Conservation (phyloP, 2,113 vertebrate species). For the Coryphaenoides rupestris region DNA sequence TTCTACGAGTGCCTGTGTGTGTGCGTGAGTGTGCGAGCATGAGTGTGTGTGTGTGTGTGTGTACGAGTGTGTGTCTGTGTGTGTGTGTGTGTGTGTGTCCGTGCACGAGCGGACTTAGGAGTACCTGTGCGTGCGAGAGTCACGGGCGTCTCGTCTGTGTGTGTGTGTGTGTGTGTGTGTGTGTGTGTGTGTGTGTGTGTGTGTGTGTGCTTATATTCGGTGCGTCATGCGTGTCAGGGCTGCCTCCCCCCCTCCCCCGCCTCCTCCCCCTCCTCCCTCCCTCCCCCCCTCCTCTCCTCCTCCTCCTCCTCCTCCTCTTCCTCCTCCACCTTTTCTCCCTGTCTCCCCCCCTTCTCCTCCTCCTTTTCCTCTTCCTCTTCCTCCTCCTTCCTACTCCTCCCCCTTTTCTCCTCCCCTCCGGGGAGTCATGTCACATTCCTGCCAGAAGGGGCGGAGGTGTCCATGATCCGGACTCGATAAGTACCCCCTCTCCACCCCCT, state of each 20-base stretch:
- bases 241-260: constrained; percentile 34
- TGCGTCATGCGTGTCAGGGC: too few species aligned
- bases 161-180: too few species aligned
- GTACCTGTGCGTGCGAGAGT: too few species aligned
- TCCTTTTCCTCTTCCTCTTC: neutral
- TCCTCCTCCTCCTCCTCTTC: constrained; percentile 32
- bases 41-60: neutral
- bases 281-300: neutral
- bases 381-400: neutral
- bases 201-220: too few species aligned
- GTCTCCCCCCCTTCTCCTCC: constrained; percentile 4
- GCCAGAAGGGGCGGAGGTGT: constrained; percentile 74
- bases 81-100: too few species aligned
- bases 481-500: constrained; percentile 50
- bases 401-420: neutral
- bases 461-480: constrained; percentile 59
- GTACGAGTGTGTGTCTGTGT: too few species aligned
- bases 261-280: constrained; percentile 27
- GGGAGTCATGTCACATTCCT: constrained; percentile 65
- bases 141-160: too few species aligned
- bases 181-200: too few species aligned
- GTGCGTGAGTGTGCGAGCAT: too few species aligned
- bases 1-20: constrained; percentile 5
- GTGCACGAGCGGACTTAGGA: too few species aligned
- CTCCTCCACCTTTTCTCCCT: neutral